Conservation (phyloP, 2,797 vertebrate genomes). For the Glyptemys insculpta region DNA sequence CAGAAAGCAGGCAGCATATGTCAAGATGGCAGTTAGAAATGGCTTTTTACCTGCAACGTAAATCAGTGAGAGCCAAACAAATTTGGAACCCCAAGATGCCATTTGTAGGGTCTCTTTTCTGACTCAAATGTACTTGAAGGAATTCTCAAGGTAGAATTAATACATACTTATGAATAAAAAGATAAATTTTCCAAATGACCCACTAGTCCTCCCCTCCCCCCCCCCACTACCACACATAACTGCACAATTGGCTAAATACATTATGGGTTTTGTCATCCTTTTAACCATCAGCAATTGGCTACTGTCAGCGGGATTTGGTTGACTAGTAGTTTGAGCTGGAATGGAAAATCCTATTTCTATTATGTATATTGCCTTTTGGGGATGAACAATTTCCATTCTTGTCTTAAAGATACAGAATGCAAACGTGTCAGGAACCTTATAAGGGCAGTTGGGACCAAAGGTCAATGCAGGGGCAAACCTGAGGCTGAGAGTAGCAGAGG, state of each 20-base stretch:
- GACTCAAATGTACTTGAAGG: neutral
- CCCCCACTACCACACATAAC: neutral
- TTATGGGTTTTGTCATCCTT: neutral
- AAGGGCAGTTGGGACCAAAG: too few species aligned
- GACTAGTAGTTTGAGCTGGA: constrained; percentile 5
- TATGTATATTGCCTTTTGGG: neutral
- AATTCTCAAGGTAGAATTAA: neutral
- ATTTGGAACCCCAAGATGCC: neutral
- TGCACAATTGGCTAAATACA: neutral
- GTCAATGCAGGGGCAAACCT: too few species aligned
- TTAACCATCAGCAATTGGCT: neutral
- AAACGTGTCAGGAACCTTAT: neutral
- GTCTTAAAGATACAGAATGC: neutral
- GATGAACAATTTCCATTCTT: constrained; percentile 10
- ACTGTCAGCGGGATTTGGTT: neutral
- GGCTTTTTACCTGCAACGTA: neutral
- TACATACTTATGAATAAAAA: neutral
- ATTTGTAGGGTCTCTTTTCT: neutral
- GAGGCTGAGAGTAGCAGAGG: too few species aligned
- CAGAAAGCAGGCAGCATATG: neutral
- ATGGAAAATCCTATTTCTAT: constrained; percentile 25
- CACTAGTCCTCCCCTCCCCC: neutral
- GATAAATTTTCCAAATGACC: neutral
- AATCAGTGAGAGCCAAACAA: neutral
- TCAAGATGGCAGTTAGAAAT: constrained; percentile 11